Percentiles rank a stretch among this genome's conserved stretches.
These are phyloP conservation scores for Dinothrombium tinctorium DNA, from an alignment of 1,140 invertebrate genomes.

Conservation along the genomic window DNA sequence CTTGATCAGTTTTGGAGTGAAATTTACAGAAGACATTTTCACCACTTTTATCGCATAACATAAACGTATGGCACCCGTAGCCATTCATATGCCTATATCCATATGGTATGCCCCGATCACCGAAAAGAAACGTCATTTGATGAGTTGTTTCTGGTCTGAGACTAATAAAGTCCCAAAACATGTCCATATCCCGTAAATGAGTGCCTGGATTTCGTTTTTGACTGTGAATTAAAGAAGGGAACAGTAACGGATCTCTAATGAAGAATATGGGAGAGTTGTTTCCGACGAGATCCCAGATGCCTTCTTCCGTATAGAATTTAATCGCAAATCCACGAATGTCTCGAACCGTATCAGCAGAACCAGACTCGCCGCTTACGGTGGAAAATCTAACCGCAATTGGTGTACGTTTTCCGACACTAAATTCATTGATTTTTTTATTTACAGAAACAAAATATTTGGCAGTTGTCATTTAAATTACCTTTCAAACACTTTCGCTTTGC, in stretches of 20 bases:
- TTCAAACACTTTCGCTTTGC: slow-evolving; percentile 59
- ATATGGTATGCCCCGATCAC: slow-evolving; percentile 75
- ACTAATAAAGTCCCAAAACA: slow-evolving; percentile 88
- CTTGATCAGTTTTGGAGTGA: slow-evolving; percentile 56
- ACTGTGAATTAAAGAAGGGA: slow-evolving; percentile 71
- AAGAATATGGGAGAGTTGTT: slow-evolving; percentile 95
- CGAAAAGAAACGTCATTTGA: slow-evolving; percentile 62
- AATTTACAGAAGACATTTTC: slow-evolving; percentile 70
- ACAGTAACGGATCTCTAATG: slow-evolving; percentile 77
- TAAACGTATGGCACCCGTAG: slow-evolving; percentile 85
- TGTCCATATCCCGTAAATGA: slow-evolving; percentile 69
- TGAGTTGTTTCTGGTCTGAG: slow-evolving; percentile 65
- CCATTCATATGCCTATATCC: slow-evolving; percentile 86
- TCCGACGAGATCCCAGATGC: slow-evolving; percentile 88
- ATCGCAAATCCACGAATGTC: slow-evolving; percentile 84
- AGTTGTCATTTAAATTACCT: too few species aligned
- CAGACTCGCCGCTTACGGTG: slow-evolving; percentile 63
- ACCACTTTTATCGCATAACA: slow-evolving; percentile 54
- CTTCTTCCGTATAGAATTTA: slow-evolving; percentile 90
- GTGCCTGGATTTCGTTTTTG: slow-evolving; percentile 86
- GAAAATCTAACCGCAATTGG: slow-evolving; percentile 58
- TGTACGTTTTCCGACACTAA: slow-evolving; percentile 56
- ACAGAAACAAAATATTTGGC: too few species aligned
- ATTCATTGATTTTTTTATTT: too few species aligned
- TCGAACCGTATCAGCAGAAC: slow-evolving; percentile 63